Evolutionary conservation across 1,140 invertebrate genomes (phyloP), one percentile per base, ranked within the genome.

Genomic region (Odontomachus brunneus): DNA sequence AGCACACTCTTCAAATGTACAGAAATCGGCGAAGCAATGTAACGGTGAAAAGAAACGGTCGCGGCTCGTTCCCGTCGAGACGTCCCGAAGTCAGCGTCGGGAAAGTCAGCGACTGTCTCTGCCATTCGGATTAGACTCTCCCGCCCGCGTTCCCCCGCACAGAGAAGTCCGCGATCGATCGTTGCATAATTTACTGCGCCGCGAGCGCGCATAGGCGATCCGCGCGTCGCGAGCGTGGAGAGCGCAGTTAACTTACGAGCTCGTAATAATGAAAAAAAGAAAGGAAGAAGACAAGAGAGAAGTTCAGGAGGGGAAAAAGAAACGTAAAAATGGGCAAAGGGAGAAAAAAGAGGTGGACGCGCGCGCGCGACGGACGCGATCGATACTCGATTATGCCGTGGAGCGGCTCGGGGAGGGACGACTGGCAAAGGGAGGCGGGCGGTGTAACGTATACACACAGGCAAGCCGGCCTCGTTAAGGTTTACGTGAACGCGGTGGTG

Each of bases 151-250:
- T 57, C 65, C 69, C 63, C 38, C 75, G 33, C 33, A 33, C 26
- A 62, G 74, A 80, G 53, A 80, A 80, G 65, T 59, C 75, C 65
- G 53, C 75, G 65, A 80, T 80, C 75, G 75, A 80, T 80, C 75
- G 75, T 80, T 80, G 75, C 75, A 80, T 80, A 80, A 80, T 80
- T 80, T 80, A 80, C 65, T 57, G 75, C 65, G 75, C 49, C 75
- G 65, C 51, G 75, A 69, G 22, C 63, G 51, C 74, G 22, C 48
- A 69, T 76, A 66, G 44, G n/a, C 74, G 74, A 76, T 76, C 38
- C 38, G 38, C 51, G 63, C 51, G 75, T 65, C 48, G 49, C 74
- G 48, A 76, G 17, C 74, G 48, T 51, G 22, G 44, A 51, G 59
- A 75, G 73, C 60, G 57, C 51, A 78, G 75, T 57, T 69, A 80